Conservation (phyloP, 2,888 invertebrate species). For the Lordiphosa andalusiaca region DNA sequence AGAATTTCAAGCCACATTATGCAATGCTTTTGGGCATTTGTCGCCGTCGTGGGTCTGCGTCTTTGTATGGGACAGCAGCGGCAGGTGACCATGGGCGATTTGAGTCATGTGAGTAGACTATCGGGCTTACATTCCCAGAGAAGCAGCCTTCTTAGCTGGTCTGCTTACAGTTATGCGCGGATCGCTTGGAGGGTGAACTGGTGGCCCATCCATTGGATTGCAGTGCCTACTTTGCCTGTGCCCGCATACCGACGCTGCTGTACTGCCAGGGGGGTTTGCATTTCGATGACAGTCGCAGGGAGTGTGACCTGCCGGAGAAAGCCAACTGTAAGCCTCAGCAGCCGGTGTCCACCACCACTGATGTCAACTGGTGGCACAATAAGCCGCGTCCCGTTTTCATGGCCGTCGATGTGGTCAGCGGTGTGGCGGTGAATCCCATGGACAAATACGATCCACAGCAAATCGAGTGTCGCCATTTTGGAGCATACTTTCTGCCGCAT, state of each 20-base stretch:
- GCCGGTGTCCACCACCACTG: neutral
- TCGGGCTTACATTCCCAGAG: neutral
- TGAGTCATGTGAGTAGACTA: conserved; percentile 50
- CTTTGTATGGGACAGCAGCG: conserved; percentile 17
- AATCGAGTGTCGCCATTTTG: conserved; percentile 74
- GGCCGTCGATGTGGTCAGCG: conserved; percentile 64
- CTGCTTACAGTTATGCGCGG: conserved; percentile 60
- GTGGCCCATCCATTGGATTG: conserved; percentile 73
- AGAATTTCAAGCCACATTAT: conserved; percentile 20
- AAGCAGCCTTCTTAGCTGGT: neutral
- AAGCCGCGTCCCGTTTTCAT: conserved; percentile 51
- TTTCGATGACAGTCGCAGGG: conserved; percentile 56
- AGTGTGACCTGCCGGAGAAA: conserved; percentile 68
- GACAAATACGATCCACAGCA: conserved; percentile 65
- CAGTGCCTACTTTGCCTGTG: conserved; percentile 68
- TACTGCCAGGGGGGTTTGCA: conserved; percentile 64
- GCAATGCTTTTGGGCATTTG: conserved; percentile 49
- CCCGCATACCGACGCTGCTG: conserved; percentile 43
- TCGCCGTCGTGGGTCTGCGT: conserved; percentile 20
- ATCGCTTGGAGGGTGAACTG: conserved; percentile 40
- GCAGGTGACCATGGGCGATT: conserved; percentile 29
- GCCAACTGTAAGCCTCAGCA: conserved; percentile 46
- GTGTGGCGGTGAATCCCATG: conserved; percentile 62
- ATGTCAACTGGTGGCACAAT: conserved; percentile 35
- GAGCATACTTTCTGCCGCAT: conserved; percentile 78